Evolutionary conservation across 2,888 invertebrate genomes (phyloP), one percentile per base, ranked within the genome.

Genomic region (Caenorhabditis wallacei): DNA sequence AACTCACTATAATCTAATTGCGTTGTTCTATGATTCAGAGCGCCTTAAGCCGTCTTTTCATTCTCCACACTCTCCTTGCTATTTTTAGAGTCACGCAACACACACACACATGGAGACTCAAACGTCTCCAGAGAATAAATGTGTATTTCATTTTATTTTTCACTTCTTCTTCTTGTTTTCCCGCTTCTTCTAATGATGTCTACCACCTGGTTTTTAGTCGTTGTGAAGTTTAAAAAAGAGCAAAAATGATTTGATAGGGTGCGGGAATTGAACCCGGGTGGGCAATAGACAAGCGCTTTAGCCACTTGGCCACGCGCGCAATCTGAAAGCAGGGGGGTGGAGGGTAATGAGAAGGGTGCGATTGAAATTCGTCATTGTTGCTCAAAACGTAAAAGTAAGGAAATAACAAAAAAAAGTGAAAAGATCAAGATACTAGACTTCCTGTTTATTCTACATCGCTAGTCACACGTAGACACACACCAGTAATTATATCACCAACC

Each of bases 401-500:
- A 53, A 53, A 13, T 51, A 20, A 51, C 8, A 51, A 51, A 13
- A 4, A 20, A 24, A 54, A 54, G 26, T 11, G 11, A 7, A 30
- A 30, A 24, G 54, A 16, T 54, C 54, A 54, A 54, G n/a, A 13
- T 26, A 26, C 54, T 54, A 54, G 54, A 54, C 54, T 54, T 54
- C 54, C 54, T 54, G 54, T 54, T 54, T 54, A 26, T 54, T 54
- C 26, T 26, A 54, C 54, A 0, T 26, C 26, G 22, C 54, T 54
- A 11, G 54, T n/a, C 26, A 26, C 3, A 26, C 26, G 3, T 16
- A 24, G n/a, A 54, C 54, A 54, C 24, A 54, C 54, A 54, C 24
- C 54, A 54, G 54, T 54, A 54, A 54, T 54, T 54, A 54, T 54
- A 54, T 54, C 54, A 54, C 24, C 10, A 51, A 51, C 51, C 51